A percentile compares a stretch with the other conserved stretches of the same genome.
phyloP scores from a whole-genome alignment of 2,797 vertebrate species.

The Kryptolebias ocellatus region DNA sequence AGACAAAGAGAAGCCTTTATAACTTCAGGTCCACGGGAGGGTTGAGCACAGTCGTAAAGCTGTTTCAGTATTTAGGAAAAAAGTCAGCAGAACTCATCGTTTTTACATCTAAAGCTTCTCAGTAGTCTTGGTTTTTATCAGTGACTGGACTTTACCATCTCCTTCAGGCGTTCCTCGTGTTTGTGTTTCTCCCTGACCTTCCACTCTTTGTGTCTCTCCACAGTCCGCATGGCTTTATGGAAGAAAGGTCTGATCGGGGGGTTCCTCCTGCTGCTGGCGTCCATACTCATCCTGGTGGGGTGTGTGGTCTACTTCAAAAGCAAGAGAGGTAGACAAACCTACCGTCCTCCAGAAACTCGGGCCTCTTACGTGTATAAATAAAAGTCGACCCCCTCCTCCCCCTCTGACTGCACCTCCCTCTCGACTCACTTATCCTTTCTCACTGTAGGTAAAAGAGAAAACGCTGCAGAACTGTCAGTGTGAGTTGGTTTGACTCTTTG shows the following conservation, averaged over 20 bases:
- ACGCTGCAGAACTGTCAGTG: constrained; percentile 81
- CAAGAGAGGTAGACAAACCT: constrained; percentile 83
- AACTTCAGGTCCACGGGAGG: no score
- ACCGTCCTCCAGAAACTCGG: constrained; percentile 70
- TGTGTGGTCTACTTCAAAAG: constrained; percentile 63
- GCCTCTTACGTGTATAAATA: constrained; percentile 62
- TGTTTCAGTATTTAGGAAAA: no score
- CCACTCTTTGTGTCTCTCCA: constrained; percentile 2
- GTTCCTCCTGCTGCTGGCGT: constrained; percentile 55
- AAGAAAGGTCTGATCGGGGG: constrained; percentile 73
- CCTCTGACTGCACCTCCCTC: constrained; percentile 23
- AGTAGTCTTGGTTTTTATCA: background rate
- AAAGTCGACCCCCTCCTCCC: constrained; percentile 42
- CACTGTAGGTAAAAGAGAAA: constrained; percentile 81
- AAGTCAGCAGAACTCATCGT: no score
- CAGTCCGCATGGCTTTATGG: constrained; percentile 79
- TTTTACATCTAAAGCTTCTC: background rate
- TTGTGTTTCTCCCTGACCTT: background rate
- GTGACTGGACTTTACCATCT: background rate
- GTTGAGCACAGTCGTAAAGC: no score
- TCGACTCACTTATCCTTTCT: constrained; percentile 73
- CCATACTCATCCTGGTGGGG: constrained; percentile 36
- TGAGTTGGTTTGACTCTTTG: constrained; percentile 79
- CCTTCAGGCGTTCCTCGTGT: background rate
- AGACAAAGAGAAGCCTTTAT: no score